Evolutionary conservation across 1,140 invertebrate genomes (phyloP), one percentile per base, ranked within the genome.

Genomic region (Phthorimaea operculella): DNA sequence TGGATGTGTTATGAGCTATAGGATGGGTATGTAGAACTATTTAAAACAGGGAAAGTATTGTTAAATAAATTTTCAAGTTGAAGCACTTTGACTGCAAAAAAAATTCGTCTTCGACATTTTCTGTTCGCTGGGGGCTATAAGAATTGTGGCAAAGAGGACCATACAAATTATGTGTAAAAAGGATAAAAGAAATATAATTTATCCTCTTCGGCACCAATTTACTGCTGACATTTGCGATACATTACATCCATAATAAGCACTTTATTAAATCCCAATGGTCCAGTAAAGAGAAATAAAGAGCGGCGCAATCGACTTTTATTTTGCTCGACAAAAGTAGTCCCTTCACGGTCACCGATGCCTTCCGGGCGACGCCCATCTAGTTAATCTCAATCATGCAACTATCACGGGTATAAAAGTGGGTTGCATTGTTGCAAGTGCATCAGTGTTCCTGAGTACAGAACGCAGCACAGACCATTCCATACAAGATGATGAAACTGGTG

Each of bases 401-500:
- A 56, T 59, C 28, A 11, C 15, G 4, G 51, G 48, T 70, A 69
- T 69, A 69, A 58, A 69, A 67, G 52, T 47, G 33, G 33, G 15
- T 48, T 42, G 52, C 50, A 51, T 52, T 16, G 10, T 9, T 52
- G 33, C 15, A 28, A 52, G 45, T 45, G 57, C 60, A 74, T 74
- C 72, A 74, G 68, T 71, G 60, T 66, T 64, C 51, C 48, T 52
- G 47, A 64, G 54, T 54, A 34, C 17, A 55, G 45, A 55, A 58
- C 53, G 50, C 75, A 74, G 72, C 79, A 79, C 79, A 80, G 77
- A 84, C 81, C 79, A 77, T 69, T 73, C 79, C 79, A 77, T 64
- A 61, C 74, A 78, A 69, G 60, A 85, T 83, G 74, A 70, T 76
- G 66, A 88, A 87, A 72, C 76, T 87, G 83, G 87, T 88, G 82